Evolutionary conservation across 1,140 invertebrate species (phyloP), one percentile per base, ranked within the genome.

Genomic region (Cataglyphis hispanica): DNA sequence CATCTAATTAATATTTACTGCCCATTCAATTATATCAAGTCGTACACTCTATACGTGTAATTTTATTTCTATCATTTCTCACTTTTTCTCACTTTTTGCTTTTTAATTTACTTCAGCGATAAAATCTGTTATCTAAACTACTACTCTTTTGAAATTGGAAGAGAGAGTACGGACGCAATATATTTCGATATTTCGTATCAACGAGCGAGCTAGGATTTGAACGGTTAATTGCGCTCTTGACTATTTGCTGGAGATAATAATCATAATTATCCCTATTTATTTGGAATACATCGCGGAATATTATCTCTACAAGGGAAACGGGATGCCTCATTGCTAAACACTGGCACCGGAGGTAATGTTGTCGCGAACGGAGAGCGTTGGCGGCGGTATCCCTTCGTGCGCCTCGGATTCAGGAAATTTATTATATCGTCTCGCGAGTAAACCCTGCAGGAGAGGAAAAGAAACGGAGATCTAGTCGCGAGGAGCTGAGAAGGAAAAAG

Each of bases 331-430:
- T 81, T 81, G 63, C 69, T 80, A 80, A 80, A 56, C 5, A 56
- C 34, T 70, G 10, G 16, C 34, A 46, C 63, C 31, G 8, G 34
- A 40, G 46, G 31, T 80, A 40, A 69, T 56, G 31, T 46, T 46
- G 46, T 58, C 64, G 50, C 43, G 46, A 16, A 40, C 43, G 46
- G 16, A 43, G 43, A n/a, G 46, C 60, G 64, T 46, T 34, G 60
- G 25, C 31, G 46, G 22, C 37, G 10, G 0, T 69, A 80, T 80
- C 34, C 64, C 10, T 58, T 11, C 43, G 70, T 66, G 34, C 25
- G 3, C 22, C 27, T 34, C 34, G 19, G 56, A 91, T 88, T 90
- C 64, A 69, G 86, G 87, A 91, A 87, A 92, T 91, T 91, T 88
- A 92, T 92, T 85, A 85, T 75, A 22, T 84, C 78, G 80, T 87